Percentiles rank a stretch among this genome's conserved stretches.
phyloP scores from a whole-genome alignment of 2,888 invertebrate genomes.

The Neoscelio sp. region DNA sequence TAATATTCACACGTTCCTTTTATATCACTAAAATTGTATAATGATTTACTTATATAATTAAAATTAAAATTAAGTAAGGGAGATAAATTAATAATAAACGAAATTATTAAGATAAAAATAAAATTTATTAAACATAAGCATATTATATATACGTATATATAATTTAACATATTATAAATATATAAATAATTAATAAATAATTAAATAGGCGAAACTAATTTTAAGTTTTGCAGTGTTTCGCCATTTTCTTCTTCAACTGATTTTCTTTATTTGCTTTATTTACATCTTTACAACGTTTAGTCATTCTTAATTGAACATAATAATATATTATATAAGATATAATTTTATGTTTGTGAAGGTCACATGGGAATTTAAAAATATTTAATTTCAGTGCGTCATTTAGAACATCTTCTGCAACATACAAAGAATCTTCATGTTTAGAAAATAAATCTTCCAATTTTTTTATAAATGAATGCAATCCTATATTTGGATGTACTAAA shows the following conservation, averaged over 20 bases:
- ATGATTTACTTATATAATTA: no score
- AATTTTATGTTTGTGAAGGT: conserved; percentile 1
- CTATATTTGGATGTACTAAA: conserved; percentile 11
- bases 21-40: no score
- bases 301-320: neutral
- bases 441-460: neutral
- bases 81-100: neutral
- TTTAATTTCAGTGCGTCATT: neutral
- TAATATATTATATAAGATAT: conserved; percentile 7
- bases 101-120: neutral
- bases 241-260: neutral
- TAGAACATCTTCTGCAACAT: conserved; percentile 9
- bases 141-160: neutral
- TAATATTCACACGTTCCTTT: no score
- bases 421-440: conserved; percentile 1
- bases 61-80: no score
- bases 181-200: neutral
- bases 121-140: neutral
- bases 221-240: conserved; percentile 5
- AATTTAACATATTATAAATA: neutral
- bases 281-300: neutral
- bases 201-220: no score
- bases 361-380: conserved; percentile 2
- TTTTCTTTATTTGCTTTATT: conserved; percentile 6
- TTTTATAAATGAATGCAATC: neutral